Conservation (phyloP, 2,888 invertebrate species). For the Athetis lepigone region DNA sequence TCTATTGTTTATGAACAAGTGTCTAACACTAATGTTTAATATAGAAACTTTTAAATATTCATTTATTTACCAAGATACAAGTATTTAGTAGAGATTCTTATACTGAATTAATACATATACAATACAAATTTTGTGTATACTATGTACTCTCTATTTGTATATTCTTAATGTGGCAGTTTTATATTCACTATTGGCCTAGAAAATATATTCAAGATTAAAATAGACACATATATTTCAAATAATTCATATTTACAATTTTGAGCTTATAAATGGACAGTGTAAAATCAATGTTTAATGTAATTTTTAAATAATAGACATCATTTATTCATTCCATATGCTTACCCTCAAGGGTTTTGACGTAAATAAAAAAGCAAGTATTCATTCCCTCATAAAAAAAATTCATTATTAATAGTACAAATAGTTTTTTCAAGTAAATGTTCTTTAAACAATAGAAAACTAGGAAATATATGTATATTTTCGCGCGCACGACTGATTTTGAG, state of each 20-base stretch:
- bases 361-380: slow-evolving; percentile 25
- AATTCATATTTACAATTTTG: slow-evolving; percentile 34
- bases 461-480: slow-evolving; percentile 56
- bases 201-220: slow-evolving; percentile 10
- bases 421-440: slow-evolving; percentile 33
- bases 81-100: slow-evolving; percentile 26
- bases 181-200: slow-evolving; percentile 31
- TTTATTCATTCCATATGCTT: slow-evolving; percentile 36
- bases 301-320: slow-evolving; percentile 21
- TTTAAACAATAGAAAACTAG: slow-evolving; percentile 67
- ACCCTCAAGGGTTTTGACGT: slow-evolving; percentile 16
- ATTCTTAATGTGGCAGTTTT: slow-evolving; percentile 27
- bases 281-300: slow-evolving; percentile 26
- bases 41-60: slow-evolving; percentile 1
- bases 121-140: slow-evolving; percentile 40
- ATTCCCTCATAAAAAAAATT: slow-evolving; percentile 14
- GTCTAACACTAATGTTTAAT: slow-evolving; percentile 16
- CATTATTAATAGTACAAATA: slow-evolving; percentile 54
- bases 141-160: slow-evolving; percentile 18
- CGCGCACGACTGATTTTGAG: slow-evolving; percentile 78
- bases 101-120: slow-evolving; percentile 13
- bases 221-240: slow-evolving; percentile 7
- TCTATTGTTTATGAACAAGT: slow-evolving; percentile 59
- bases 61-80: slow-evolving; percentile 17
- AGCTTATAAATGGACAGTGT: slow-evolving; percentile 45